Base-by-base conservation (phyloP, 2,113 vertebrate species). In the Epinephelus moara region DNA sequence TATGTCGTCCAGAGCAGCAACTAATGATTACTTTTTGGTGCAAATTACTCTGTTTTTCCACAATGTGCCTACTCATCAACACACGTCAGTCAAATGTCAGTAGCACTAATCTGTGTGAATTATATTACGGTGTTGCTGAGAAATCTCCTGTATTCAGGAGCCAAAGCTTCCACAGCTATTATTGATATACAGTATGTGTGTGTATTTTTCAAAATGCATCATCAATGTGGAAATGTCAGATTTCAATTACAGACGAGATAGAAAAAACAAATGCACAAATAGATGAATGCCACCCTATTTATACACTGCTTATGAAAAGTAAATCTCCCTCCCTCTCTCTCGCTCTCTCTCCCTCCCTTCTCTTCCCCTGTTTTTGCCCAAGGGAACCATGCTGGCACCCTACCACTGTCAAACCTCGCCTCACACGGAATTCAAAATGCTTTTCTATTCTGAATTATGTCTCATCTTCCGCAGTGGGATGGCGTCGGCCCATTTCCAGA, bases 401-500 rank as follows among this genome's bases (percentile, higher is more conserved):
- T 19, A 64, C 81, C 68, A 14, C 60, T 56, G 67, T 81, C 87
- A 73, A 78, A 69, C 59, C 75, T 82, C 64, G 6, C 62, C 63
- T 88, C 79, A 78, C 56, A 55, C 75, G 42, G 68, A 78, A 85
- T 82, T 74, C 21, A 62, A 49, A 82, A 78, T 69, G 45, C 74
- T 56, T 61, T 79, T 78, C 69, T 72, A 18, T 77, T 73, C 72
- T 81, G 33, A 86, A 71, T 52, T 23, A 40, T 73, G 76, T 87
- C 61, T 92, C 81, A 84, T 87, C 91, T 53, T 93, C 95, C 90
- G 86, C 94, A 99, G 97, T 99, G 98, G 98, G 98, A 99, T 80
- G 98, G 98, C 25, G 97, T 98, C 74, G 97, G 98, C 91, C 97
- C 98, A 91, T 97, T 99, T 93, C 98, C 98, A 70, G 98, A 99